Base-by-base conservation (phyloP, 2,797 vertebrate species). In the Okamejei kenojei region DNA sequence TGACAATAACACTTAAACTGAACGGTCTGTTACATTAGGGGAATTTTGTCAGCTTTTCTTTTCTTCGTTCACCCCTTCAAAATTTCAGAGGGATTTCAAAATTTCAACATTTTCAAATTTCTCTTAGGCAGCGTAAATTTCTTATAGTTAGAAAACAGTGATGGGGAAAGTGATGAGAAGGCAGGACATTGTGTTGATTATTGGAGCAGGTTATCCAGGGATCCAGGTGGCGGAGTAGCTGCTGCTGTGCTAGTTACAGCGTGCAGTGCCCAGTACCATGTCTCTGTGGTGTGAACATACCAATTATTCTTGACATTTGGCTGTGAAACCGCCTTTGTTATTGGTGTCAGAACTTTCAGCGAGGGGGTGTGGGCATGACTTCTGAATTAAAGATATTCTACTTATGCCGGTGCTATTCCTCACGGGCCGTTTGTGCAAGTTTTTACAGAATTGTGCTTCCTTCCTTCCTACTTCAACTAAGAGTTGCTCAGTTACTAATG, bases 261-360 rank as follows among this genome's bases (percentile, higher is more conserved):
- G 63, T 35, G n/a, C n/a, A 32, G 84, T 68, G 63, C n/a, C 35
- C 84, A 35, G 15, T 11, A 65, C 84, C n/a, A 65, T 65, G 84
- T 88, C 84, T 35, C 84, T 68, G 61, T 32, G n/a, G 84, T 88
- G 19, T 63, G 63, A 23, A 32, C 6, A 32, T 68, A 88, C 61
- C 68, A 88, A 88, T 68, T 88, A 68, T 7, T 68, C n/a, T 88
- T 68, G 84, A 88, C 61, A 35, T 19, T 88, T 88, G 32, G 63
- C n/a, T 88, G 9, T 65, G n/a, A 35, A 86, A 88, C 2, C n/a
- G 35, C 84, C n/a, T 88, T 88, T 19, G 29, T 63, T 88, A 19
- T 88, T 88, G 84, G 63, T 65, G 61, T 68, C 63, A 88, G 61
- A 35, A 35, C 17, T 68, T 88, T 68, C 84, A 35, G 61, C 17